Conservation (phyloP, 2,888 invertebrate genomes). For the Dryobotodes eremita region DNA sequence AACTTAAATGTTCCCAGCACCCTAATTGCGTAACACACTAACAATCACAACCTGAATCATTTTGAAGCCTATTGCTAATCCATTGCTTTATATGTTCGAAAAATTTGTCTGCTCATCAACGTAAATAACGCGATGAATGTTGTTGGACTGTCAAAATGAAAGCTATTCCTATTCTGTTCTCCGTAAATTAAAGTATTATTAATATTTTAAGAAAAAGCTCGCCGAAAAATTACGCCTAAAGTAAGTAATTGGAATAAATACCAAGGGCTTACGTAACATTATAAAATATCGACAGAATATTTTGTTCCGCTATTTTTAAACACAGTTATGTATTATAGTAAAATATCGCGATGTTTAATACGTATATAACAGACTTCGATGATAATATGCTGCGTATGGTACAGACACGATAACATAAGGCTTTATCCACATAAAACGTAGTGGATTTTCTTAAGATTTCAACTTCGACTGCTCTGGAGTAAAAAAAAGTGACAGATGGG, state of each 20-base stretch:
- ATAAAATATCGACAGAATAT: constrained; percentile 13
- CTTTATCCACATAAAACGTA: background rate
- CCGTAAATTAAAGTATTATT: too few relatives aligned
- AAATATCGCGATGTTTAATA: constrained; percentile 7
- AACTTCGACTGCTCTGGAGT: too few relatives aligned
- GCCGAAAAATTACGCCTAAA: background rate
- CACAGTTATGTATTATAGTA: background rate
- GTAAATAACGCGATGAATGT: too few relatives aligned
- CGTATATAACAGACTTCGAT: constrained; percentile 10
- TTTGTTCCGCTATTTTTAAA: constrained; percentile 9
- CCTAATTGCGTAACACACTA: too few relatives aligned
- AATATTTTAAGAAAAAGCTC: too few relatives aligned
- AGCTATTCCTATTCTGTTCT: background rate
- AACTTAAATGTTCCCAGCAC: background rate
- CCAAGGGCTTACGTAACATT: constrained; percentile 13
- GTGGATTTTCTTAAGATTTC: too few relatives aligned
- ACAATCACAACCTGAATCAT: too few relatives aligned
- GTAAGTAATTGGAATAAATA: background rate
- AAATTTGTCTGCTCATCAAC: too few relatives aligned
- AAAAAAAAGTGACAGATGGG: too few relatives aligned
- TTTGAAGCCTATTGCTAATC: too few relatives aligned
- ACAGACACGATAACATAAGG: constrained; percentile 47
- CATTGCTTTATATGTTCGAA: too few relatives aligned
- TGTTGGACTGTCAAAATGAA: too few relatives aligned
- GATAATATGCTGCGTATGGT: constrained; percentile 14